phyloP scores from a whole-genome alignment of 2,797 vertebrate species.

The Tadarida brasiliensis region DNA sequence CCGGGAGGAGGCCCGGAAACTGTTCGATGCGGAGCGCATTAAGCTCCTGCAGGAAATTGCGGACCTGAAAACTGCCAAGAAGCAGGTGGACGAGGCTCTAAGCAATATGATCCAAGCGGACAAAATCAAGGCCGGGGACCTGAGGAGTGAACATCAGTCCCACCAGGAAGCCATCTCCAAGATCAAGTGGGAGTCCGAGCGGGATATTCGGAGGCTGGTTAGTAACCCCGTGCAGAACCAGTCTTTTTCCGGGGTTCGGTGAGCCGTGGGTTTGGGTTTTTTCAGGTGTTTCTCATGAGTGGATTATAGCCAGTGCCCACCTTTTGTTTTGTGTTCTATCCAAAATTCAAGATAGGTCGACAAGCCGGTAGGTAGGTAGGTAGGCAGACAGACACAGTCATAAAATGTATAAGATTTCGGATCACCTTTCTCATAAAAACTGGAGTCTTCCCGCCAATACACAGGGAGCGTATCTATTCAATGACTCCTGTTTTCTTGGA shows the following conservation, averaged over 20 bases:
- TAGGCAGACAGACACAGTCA: not conserved
- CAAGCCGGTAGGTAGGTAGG: not conserved
- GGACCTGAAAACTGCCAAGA: constrained; percentile 95
- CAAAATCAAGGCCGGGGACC: constrained; percentile 98
- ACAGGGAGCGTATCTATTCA: not conserved
- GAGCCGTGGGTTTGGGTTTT: not conserved
- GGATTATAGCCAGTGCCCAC: not conserved
- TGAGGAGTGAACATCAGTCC: constrained; percentile 97
- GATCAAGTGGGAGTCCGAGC: constrained; percentile 99
- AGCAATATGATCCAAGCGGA: constrained; percentile 98
- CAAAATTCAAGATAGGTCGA: not conserved
- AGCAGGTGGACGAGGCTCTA: constrained; percentile 97
- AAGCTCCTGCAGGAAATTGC: constrained; percentile 97
- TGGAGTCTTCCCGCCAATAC: not conserved
- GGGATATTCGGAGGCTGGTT: constrained; percentile 97
- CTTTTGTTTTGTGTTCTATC: not conserved
- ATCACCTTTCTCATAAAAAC: constrained; percentile 5
- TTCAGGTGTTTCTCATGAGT: not conserved
- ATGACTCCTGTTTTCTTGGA: not conserved
- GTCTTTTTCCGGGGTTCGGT: not conserved
- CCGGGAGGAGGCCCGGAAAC: constrained; percentile 97
- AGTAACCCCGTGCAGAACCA: constrained; percentile 66
- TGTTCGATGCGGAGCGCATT: constrained; percentile 97
- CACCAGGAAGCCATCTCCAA: constrained; percentile 99
- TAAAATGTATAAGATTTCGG: not conserved